Percentiles rank a stretch among this genome's conserved stretches.
Conservation (phyloP, 2,113 vertebrate species). For the Pyxicephalus adspersus region DNA sequence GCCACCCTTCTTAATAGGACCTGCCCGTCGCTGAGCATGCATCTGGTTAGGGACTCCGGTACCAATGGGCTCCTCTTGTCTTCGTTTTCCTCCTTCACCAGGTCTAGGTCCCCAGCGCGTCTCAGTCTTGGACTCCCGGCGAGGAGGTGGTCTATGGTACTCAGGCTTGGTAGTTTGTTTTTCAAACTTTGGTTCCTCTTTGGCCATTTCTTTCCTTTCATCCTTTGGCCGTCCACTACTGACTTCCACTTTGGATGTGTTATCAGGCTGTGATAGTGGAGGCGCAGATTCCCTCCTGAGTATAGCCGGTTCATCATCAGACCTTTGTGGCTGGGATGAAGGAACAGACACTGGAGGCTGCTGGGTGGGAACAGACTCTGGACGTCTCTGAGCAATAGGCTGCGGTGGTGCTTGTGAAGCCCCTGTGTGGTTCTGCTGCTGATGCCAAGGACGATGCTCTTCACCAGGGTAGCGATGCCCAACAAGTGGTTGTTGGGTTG, state of each 20-base stretch:
- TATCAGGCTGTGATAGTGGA: conserved; percentile 62
- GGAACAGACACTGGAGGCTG: conserved; percentile 55
- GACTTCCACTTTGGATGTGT: conserved; percentile 56
- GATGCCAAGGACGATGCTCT: conserved; percentile 61
- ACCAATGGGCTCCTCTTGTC: conserved; percentile 64
- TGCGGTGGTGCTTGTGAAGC: conserved; percentile 10
- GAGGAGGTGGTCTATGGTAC: conserved; percentile 60
- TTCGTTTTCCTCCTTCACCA: conserved; percentile 77
- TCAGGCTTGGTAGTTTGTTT: conserved; percentile 55
- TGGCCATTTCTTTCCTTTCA: conserved; percentile 54
- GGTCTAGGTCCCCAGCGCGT: conserved; percentile 92
- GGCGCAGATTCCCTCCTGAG: conserved; percentile 23
- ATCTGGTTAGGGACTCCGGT: background rate
- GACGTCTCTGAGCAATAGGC: background rate
- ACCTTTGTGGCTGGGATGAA: conserved; percentile 56
- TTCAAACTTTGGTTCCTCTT: conserved; percentile 57
- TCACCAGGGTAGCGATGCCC: conserved; percentile 69
- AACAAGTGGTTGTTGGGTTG: conserved; percentile 62
- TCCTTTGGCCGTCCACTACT: conserved; percentile 34
- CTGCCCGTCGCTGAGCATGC: conserved; percentile 69
- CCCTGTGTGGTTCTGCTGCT: conserved; percentile 59
- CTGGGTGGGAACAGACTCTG: background rate
- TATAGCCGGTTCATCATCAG: conserved; percentile 61
- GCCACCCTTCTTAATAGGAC: conserved; percentile 82
- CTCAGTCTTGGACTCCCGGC: conserved; percentile 86